These are phyloP conservation scores for Heliangelus exortis DNA, from an alignment of 2,797 vertebrate species.

Conservation along the genomic window DNA sequence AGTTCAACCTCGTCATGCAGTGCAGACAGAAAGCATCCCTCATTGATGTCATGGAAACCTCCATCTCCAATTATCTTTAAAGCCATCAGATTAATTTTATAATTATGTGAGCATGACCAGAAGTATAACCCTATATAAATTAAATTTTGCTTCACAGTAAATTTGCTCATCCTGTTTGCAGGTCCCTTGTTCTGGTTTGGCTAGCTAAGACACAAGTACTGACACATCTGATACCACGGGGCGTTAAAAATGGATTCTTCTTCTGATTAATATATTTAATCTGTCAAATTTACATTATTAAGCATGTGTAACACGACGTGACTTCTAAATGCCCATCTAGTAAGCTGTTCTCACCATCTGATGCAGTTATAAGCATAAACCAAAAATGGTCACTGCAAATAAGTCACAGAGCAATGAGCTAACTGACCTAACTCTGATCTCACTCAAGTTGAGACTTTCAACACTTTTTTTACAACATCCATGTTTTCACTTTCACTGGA, in stretches of 20 bases:
- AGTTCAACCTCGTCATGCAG: fast-evolving
- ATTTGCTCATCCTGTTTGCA: background rate
- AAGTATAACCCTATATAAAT: background rate
- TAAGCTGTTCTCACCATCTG: background rate
- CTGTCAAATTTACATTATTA: background rate
- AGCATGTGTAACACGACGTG: background rate
- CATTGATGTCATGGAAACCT: fast-evolving
- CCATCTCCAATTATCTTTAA: background rate
- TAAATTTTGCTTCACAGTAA: background rate
- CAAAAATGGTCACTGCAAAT: background rate
- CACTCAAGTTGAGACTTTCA: background rate
- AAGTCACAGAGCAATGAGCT: background rate
- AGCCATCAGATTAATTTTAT: background rate
- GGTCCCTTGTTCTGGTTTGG: background rate
- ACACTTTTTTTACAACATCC: background rate
- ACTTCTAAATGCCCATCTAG: background rate
- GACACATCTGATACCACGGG: background rate
- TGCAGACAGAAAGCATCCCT: background rate
- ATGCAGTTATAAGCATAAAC: background rate
- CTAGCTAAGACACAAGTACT: background rate
- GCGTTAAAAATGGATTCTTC: background rate
- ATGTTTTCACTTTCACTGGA: background rate
- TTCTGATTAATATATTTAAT: background rate
- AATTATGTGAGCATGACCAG: background rate
- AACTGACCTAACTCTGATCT: background rate